Evolutionary conservation across 2,797 vertebrate species (phyloP).

Genomic region (Sebastes aleutianus): DNA sequence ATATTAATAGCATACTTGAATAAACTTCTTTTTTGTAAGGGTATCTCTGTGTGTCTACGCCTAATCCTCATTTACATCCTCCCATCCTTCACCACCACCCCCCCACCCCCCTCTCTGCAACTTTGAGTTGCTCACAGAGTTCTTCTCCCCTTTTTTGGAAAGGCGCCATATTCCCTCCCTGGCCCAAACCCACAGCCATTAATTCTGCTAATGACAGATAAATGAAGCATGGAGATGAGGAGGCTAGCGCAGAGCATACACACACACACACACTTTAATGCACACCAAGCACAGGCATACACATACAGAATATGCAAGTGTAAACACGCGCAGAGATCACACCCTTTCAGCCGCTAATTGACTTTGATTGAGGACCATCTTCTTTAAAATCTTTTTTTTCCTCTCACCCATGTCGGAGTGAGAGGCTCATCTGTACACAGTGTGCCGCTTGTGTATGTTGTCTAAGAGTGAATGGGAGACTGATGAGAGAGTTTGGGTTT

Average conservation of each 20-base stretch:
- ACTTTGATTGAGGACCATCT: constrained; percentile 58
- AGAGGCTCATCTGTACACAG: background rate
- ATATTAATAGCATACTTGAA: too few relatives aligned
- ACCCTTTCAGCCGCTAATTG: constrained; percentile 51
- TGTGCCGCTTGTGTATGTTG: constrained; percentile 9
- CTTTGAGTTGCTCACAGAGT: constrained; percentile 15
- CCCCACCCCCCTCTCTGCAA: background rate
- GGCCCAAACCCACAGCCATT: constrained; percentile 65
- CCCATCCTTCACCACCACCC: background rate
- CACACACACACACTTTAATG: background rate
- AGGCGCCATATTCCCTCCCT: constrained; percentile 52
- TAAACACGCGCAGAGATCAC: constrained; percentile 14
- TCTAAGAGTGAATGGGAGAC: constrained; percentile 28
- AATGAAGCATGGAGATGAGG: constrained; percentile 74
- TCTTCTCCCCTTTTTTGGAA: constrained; percentile 51
- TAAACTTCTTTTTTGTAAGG: too few relatives aligned
- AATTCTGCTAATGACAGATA: constrained; percentile 78
- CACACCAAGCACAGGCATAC: background rate
- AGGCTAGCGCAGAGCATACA: constrained; percentile 6
- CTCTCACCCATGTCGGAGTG: background rate
- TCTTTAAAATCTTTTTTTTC: constrained; percentile 13
- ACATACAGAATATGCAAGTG: constrained; percentile 1
- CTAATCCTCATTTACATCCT: constrained; percentile 29
- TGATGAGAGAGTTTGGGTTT: constrained; percentile 64
- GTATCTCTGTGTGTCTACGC: background rate